These are phyloP conservation scores for Mastomys coucha DNA, from an alignment of 2,113 vertebrate genomes.

Conservation along the genomic window DNA sequence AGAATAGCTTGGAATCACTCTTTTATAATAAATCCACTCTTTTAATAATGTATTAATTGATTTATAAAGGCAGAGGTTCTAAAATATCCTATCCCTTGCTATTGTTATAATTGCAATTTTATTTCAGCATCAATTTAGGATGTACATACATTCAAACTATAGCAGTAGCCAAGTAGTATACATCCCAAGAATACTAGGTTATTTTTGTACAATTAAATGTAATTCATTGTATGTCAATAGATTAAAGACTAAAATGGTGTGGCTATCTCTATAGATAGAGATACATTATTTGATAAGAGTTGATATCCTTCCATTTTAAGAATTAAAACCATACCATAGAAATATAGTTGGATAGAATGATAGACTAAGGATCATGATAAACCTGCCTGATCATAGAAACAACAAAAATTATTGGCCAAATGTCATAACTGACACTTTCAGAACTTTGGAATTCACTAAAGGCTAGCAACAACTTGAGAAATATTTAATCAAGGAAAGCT, in stretches of 20 bases:
- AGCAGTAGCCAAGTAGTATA: background rate
- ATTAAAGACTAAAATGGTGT: background rate
- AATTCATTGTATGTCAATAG: background rate
- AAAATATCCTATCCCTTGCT: background rate
- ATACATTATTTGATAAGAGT: background rate
- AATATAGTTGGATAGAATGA: background rate
- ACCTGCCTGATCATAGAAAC: background rate
- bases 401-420: background rate
- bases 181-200: constrained; percentile 19
- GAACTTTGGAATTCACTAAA: constrained; percentile 22
- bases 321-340: background rate
- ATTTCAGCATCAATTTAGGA: background rate
- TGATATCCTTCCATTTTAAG: background rate
- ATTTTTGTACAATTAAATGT: constrained; percentile 35
- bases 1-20: background rate
- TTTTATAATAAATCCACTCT: background rate
- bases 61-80: background rate
- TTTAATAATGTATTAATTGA: background rate
- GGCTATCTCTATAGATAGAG: background rate
- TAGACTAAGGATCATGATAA: background rate
- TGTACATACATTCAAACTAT: background rate
- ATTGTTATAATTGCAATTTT: background rate
- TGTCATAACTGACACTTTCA: background rate
- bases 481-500: constrained; percentile 21
- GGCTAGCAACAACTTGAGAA: background rate